Base-by-base conservation (phyloP, 2,113 vertebrate genomes). In the Etheostoma cragini region DNA sequence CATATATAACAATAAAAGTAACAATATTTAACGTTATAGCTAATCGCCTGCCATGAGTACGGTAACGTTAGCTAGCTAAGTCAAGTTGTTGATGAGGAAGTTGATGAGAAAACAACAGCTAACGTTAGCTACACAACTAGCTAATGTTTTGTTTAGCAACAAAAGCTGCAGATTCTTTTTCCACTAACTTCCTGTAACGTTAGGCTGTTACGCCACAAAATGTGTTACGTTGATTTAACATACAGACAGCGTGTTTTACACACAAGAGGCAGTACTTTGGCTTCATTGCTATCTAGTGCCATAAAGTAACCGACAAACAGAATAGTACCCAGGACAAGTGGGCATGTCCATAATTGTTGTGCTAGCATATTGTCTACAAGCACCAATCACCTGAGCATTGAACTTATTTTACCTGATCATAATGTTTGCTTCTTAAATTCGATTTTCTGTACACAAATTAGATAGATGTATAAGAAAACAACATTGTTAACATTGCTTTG, bases 61-160 rank as follows among this genome's bases (percentile, higher is more conserved):
- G 46, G n/a, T 10, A 3, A 42, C 38, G 38, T 42, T 42, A 12
- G 46, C 3, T 42, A 12, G 46, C 2, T 47, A 35, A 47, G 4
- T 53, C 8, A 11, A 16, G 22, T 15, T 19, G 21, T 73, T 49
- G 33, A 0, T 58, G 15, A 12, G 38, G 21, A 19, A 22, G 17
- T 38, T 58, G 47, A 11, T 69, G 14, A 42, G 38, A 45, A 70
- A 62, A 11, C 15, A 19, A 22, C 22, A 47, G 42, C 2, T 14
- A 42, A 42, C 38, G 38, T 42, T 42, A n/a, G 21, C 19, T 15
- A 56, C 21, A 76, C 53, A 10, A 1, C 66, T 15, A 57, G 47
- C 54, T 42, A 11, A 67, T 17, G 49, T 57, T 63, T 64, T 56
- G 8, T 21, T 38, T 67, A 64, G 35, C 45, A 35, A 76, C 33